phyloP scores from a whole-genome alignment of 2,888 invertebrate species.

The Amorpha juglandis region DNA sequence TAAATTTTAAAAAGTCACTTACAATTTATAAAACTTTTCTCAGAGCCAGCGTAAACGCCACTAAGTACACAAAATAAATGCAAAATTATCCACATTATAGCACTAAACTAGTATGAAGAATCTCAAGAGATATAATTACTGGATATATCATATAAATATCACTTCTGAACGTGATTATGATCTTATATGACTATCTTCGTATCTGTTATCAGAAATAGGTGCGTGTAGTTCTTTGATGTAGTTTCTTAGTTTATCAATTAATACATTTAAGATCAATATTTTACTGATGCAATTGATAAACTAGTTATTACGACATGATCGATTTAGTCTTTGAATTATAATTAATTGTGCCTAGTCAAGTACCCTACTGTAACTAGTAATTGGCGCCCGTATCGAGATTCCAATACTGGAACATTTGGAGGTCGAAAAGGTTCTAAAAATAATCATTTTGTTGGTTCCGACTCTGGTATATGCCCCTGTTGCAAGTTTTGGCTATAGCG shows the following conservation, averaged over 20 bases:
- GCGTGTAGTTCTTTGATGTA: conserved; percentile 2
- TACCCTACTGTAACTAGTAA: no score
- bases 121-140: neutral
- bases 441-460: no score
- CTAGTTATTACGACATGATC: neutral
- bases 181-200: conserved; percentile 29
- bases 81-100: conserved; percentile 54
- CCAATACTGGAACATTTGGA: no score
- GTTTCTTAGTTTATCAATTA: neutral
- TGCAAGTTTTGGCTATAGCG: no score
- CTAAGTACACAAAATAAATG: conserved; percentile 42
- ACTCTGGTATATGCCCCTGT: no score
- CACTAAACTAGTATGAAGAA: conserved; percentile 33
- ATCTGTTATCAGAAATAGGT: conserved; percentile 33
- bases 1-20: conserved; percentile 40
- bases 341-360: no score
- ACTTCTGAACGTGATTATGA: conserved; percentile 42
- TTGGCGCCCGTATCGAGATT: no score
- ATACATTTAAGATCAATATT: conserved; percentile 1
- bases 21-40: conserved; percentile 60
- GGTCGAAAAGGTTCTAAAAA: no score
- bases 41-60: conserved; percentile 38
- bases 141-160: conserved; percentile 37
- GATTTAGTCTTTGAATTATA: neutral
- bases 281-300: neutral